Conservation (phyloP, 2,888 invertebrate genomes). For the Andrena hattorfiana region DNA sequence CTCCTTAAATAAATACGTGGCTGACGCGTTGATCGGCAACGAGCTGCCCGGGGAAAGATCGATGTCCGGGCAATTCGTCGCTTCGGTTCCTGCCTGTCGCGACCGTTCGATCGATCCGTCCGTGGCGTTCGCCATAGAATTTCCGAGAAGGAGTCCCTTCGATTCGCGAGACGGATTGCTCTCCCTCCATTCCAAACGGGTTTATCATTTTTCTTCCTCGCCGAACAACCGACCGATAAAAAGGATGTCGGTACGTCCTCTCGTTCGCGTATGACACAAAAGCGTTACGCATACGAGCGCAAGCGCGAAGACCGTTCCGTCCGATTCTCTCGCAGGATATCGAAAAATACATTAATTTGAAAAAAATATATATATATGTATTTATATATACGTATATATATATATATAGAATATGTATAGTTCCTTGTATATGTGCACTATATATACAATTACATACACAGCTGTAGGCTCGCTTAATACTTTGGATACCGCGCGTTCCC, state of each 20-base stretch:
- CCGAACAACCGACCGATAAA: constrained; percentile 7
- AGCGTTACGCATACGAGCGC: constrained; percentile 28
- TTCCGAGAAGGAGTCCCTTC: constrained; percentile 30
- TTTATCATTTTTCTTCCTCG: constrained; percentile 18
- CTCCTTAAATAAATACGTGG: constrained; percentile 29
- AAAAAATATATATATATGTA: constrained; percentile 68
- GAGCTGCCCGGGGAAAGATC: not conserved
- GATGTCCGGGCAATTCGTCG: constrained; percentile 4
- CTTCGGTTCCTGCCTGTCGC: constrained; percentile 35
- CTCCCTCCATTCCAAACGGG: not conserved
- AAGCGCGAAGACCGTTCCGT: constrained; percentile 24
- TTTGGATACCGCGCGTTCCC: constrained; percentile 59
- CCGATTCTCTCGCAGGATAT: constrained; percentile 65
- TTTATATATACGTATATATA: constrained; percentile 62
- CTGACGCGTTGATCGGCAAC: constrained; percentile 17
- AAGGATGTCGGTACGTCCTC: not conserved
- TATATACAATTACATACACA: constrained; percentile 74
- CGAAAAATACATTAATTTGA: constrained; percentile 75
- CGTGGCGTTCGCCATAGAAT: not conserved
- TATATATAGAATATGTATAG: constrained; percentile 68
- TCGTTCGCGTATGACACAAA: constrained; percentile 33
- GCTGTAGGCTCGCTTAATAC: constrained; percentile 76
- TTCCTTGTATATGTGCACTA: constrained; percentile 64
- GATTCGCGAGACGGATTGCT: constrained; percentile 17
- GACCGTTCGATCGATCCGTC: constrained; percentile 25